Evolutionary conservation across 2,888 invertebrate species (phyloP).

Genomic region (Dolichomitus sp.): DNA sequence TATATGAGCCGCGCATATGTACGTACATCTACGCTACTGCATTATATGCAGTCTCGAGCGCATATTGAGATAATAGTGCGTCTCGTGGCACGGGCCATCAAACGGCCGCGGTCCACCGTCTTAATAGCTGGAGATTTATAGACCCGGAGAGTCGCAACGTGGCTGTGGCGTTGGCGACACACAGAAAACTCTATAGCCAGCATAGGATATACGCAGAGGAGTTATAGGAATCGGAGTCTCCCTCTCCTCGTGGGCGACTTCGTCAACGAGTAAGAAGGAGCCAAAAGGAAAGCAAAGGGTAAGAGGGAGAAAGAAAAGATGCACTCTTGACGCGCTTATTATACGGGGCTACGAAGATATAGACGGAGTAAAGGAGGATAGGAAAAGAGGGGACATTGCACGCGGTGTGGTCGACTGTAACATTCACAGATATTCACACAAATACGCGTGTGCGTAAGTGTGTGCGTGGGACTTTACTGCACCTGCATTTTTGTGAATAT

Average conservation of each 20-base stretch:
- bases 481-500: slow-evolving; percentile 85
- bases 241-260: slow-evolving; percentile 35
- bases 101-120: slow-evolving; percentile 82
- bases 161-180: slow-evolving; percentile 23
- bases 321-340: slow-evolving; percentile 62
- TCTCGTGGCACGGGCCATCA: slow-evolving; percentile 82
- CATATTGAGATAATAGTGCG: slow-evolving; percentile 79
- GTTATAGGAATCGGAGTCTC: slow-evolving; percentile 19
- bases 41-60: slow-evolving; percentile 2
- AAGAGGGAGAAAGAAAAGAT: slow-evolving; percentile 13
- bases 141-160: slow-evolving; percentile 70
- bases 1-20: not conserved
- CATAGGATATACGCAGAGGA: slow-evolving; percentile 28
- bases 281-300: slow-evolving; percentile 2
- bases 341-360: slow-evolving; percentile 60
- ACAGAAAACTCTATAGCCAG: slow-evolving; percentile 27
- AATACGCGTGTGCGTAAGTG: slow-evolving; percentile 57
- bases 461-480: slow-evolving; percentile 73
- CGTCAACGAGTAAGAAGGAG: slow-evolving; percentile 38
- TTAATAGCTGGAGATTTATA: slow-evolving; percentile 85
- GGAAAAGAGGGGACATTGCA: slow-evolving; percentile 51
- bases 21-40: not conserved
- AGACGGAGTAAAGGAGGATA: slow-evolving; percentile 54
- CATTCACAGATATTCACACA: slow-evolving; percentile 27
- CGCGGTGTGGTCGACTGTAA: slow-evolving; percentile 69